Evolutionary conservation across 2,888 invertebrate species (phyloP), one percentile per base, ranked within the genome.

Genomic region (Sipha maydis): DNA sequence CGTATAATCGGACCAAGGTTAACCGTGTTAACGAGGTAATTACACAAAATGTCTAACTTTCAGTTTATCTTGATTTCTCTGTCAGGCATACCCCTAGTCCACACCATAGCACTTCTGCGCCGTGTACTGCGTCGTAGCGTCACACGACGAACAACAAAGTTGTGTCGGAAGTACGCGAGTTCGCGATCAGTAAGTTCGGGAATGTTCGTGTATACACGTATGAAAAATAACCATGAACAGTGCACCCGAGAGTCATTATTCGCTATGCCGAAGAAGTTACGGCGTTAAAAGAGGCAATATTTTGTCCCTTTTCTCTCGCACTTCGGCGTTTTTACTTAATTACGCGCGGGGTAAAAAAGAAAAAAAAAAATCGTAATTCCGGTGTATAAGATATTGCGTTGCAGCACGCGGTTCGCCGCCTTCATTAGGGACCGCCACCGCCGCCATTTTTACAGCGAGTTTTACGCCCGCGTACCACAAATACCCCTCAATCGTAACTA

Each of bases 31-130:
- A 83, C 83, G 83, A 56, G 34, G 77, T 85, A 76, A 85, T 85
- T 85, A 67, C 38, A 85, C 67, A 61, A 84, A 84, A 84, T 28
- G 84, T 84, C 84, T 21, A 38, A 85, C 76, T 85, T 85, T 85
- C 77, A 25, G 61, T 83, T 83, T 73, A 83, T 83, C 73, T 83
- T 83, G 83, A 85, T 77, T 77, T 85, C 41, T 73, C 38, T 56
- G 38, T 61, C 11, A 19, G 54, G 56, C 25, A 17, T 38, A 67
- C 7, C 76, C 75, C 38, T 41, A n/a, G n/a, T 14, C 83, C 54
- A 75, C 69, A 19, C 34, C 34, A 14, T 14, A 14, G 48, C 25
- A 28, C 69, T 69, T 48, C 48, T 14, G n/a, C 14, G 17, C 2
- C 0, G 48, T 14, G 11, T 48, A 48, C 48, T 48, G 3, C 48